Percentiles rank a stretch among this genome's conserved stretches.
Conservation (phyloP, 2,113 vertebrate genomes). For the Stegostoma tigrinum region DNA sequence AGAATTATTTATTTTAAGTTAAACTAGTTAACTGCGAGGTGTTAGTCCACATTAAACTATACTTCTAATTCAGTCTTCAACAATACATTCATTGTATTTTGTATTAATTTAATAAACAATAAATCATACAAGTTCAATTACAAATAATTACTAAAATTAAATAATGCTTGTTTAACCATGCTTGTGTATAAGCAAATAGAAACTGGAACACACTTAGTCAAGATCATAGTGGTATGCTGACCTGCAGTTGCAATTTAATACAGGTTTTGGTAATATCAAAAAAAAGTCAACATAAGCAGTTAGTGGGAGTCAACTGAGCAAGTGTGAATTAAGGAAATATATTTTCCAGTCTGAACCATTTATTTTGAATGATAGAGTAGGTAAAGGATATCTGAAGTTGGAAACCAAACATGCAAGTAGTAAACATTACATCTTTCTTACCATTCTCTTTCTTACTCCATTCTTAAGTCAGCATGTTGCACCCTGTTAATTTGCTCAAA, state of each 20-base stretch:
- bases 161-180: neutral
- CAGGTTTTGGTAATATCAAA: neutral
- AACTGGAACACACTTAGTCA: conserved; percentile 5
- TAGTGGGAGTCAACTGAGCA: neutral
- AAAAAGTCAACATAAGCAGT: neutral
- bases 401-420: neutral
- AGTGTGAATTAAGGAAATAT: neutral
- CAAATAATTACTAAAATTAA: neutral
- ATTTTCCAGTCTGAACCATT: neutral
- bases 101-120: conserved; percentile 4
- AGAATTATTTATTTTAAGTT: neutral
- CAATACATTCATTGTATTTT: neutral
- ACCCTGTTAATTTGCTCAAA: neutral
- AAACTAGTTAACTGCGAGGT: neutral
- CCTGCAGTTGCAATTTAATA: neutral
- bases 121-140: neutral
- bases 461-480: neutral
- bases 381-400: neutral
- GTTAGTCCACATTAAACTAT: neutral
- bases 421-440: neutral
- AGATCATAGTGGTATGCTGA: neutral
- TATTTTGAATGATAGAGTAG: neutral
- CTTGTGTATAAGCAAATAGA: neutral
- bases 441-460: neutral
- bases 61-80: neutral